Base-by-base conservation (phyloP, 1,140 invertebrate species). In the Lepidurus packardi region DNA sequence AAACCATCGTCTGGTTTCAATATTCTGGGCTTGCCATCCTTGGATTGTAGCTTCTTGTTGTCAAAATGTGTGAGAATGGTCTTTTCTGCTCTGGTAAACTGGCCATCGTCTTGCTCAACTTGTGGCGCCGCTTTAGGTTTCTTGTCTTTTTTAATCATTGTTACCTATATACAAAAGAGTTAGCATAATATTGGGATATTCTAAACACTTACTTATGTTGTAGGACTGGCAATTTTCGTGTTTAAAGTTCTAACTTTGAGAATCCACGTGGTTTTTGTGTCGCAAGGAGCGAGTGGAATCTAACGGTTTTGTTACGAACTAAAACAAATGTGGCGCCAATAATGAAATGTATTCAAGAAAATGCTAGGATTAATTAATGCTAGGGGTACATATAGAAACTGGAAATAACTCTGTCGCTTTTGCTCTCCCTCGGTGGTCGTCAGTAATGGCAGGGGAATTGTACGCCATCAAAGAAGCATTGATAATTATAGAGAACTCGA, bases 201-300 rank as follows among this genome's bases (percentile, higher is more conserved):
- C 53, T 11, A 13, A 13, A 65, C 16, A 7, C 53, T 65, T 65
- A 65, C 53, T 16, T 65, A 21, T 7, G 16, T 16, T 65, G 21
- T 16, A 65, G 21, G 1, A 65, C 53, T 65, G 16, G 8, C 34
- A 21, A 65, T 65, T 65, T 47, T 16, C 21, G 53, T 21, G 16
- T 1, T 65, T 65, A 65, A 65, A 65, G 6, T 16, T 65, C 0
- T 11, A n/a, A 7, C 53, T 65, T 65, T 65, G 53, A 65, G 53
- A 65, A 65, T 65, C 53, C 53, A 65, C 53, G 53, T 65, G 53
- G 53, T 13, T 65, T 65, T 65, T 65, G 53, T 65, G 53, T 65
- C 53, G 53, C 21, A 65, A 65, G 53, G 21, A 65, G 53, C 9
- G 0, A 21, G 53, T n/a, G 53, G n/a, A 65, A 13, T 65, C 53